Evolutionary conservation across 1,140 invertebrate genomes (phyloP).

Genomic region (Gonioctena quinquepunctata): DNA sequence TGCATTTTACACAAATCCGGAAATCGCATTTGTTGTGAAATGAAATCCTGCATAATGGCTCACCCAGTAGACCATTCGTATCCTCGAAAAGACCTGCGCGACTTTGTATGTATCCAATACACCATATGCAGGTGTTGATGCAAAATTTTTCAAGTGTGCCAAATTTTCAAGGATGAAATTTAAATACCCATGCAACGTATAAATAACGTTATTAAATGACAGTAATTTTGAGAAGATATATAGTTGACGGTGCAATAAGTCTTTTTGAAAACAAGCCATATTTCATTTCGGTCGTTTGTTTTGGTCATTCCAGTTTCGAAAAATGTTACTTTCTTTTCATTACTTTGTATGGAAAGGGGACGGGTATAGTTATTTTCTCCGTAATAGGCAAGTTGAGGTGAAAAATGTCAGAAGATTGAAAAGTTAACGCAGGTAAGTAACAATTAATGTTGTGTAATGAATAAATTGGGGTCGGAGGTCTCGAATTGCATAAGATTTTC

Average conservation of each 20-base stretch:
- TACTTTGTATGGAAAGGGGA: neutral
- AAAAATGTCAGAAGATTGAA: neutral
- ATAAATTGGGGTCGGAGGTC: too few relatives aligned
- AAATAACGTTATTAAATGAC: neutral
- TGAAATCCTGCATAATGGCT: too few relatives aligned
- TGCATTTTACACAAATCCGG: too few relatives aligned
- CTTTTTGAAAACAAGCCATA: neutral
- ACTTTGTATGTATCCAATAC: neutral
- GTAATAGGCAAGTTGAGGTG: neutral
- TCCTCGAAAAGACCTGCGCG: neutral
- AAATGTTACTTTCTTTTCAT: neutral
- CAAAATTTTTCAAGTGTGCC: neutral
- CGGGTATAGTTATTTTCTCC: neutral
- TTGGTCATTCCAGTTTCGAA: neutral
- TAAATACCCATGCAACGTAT: neutral
- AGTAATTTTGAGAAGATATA: slow-evolving; percentile 6
- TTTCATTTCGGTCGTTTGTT: neutral
- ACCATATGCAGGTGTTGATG: neutral
- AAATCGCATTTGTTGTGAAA: too few relatives aligned
- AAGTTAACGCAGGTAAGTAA: too few relatives aligned
- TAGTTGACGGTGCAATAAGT: neutral
- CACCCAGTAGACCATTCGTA: neutral
- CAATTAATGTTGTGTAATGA: too few relatives aligned
- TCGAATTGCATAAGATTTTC: too few relatives aligned
- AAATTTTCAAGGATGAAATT: neutral